A percentile compares a stretch with the other conserved stretches of the same genome.
Conservation (phyloP, 2,113 vertebrate species). For the Pavo muticus region DNA sequence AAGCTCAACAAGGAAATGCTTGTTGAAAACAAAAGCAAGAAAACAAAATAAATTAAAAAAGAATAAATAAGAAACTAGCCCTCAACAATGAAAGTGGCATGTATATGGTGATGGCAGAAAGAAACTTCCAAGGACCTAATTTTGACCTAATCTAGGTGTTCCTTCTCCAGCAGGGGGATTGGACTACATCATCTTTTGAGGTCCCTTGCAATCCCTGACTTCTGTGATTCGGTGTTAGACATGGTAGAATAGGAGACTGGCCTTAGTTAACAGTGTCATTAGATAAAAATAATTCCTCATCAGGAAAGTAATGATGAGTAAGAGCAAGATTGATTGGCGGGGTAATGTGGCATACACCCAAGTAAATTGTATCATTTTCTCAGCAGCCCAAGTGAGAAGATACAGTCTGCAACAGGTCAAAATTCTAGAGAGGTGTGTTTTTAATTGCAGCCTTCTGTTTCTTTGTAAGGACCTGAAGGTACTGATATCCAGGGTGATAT, state of each 20-base stretch:
- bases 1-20: not conserved
- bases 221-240: no score
- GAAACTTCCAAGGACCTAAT: not conserved
- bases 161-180: no score
- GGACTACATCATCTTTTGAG: no score
- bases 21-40: not conserved
- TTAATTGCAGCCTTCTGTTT: not conserved
- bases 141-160: no score
- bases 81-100: not conserved
- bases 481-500: not conserved
- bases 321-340: not conserved
- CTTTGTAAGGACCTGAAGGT: not conserved
- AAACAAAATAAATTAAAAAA: no score
- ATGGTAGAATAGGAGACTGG: not conserved
- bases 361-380: not conserved
- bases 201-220: no score
- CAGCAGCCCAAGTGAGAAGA: not conserved
- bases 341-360: not conserved
- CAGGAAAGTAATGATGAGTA: not conserved
- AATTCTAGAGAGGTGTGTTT: not conserved
- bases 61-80: fast-evolving
- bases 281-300: not conserved
- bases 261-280: not conserved
- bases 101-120: not conserved
- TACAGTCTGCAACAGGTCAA: not conserved